Percentiles rank a stretch among this genome's conserved stretches.
Conservation (phyloP, 1,140 invertebrate genomes). For the Drosophila varians region DNA sequence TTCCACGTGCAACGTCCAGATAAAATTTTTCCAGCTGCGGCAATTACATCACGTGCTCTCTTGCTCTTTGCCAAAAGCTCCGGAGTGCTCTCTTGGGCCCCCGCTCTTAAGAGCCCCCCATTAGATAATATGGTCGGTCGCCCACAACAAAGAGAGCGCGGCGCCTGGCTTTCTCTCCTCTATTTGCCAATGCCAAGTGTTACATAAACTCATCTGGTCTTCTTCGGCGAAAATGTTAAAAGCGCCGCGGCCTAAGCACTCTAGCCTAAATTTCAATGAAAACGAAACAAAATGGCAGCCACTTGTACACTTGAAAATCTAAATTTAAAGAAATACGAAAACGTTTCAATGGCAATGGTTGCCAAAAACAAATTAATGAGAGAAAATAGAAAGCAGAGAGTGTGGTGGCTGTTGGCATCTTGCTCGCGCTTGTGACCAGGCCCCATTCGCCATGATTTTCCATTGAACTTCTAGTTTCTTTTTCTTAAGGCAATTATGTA, state of each 20-base stretch:
- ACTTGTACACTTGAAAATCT: constrained; percentile 55
- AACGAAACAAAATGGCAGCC: constrained; percentile 14
- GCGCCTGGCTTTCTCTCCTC: constrained; percentile 4
- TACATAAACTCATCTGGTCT: constrained; percentile 54
- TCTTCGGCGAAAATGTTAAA: constrained; percentile 33
- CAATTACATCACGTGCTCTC: constrained; percentile 66
- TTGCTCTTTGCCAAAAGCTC: constrained; percentile 20
- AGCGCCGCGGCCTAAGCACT: constrained; percentile 31
- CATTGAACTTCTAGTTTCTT: constrained; percentile 24
- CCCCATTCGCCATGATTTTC: constrained; percentile 12
- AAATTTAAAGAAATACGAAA: constrained; percentile 53
- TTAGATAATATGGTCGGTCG: constrained; percentile 37
- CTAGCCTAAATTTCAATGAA: constrained; percentile 57
- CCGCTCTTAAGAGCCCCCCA: not conserved
- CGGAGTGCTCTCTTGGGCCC: constrained; percentile 4
- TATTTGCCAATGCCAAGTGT: constrained; percentile 22
- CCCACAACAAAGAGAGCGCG: constrained; percentile 7
- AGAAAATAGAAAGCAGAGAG: constrained; percentile 5
- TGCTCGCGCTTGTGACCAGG: constrained; percentile 7
- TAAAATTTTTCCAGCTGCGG: constrained; percentile 32
- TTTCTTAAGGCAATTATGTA: constrained; percentile 32
- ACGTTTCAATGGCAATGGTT: constrained; percentile 41
- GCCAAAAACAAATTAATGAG: constrained; percentile 14
- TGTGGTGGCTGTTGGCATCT: constrained; percentile 32
- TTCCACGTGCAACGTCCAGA: constrained; percentile 40